Percentiles rank a stretch among this genome's conserved stretches.
Evolutionary conservation across 2,797 vertebrate genomes (phyloP).

Genomic region (Dendrocincla tyrannina): DNA sequence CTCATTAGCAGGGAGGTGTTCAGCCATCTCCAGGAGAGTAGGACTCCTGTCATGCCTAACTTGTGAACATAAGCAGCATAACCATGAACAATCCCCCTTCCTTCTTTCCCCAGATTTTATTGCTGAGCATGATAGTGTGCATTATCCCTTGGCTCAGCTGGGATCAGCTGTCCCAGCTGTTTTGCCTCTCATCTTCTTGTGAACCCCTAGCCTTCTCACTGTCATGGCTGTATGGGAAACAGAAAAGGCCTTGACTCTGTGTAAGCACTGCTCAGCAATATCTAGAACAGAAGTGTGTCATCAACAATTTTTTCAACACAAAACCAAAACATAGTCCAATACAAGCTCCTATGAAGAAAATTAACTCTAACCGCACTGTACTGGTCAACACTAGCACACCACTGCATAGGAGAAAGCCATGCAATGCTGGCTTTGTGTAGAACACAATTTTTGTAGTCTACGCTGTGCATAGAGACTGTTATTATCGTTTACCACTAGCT

Average conservation of each 20-base stretch:
- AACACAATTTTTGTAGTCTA: neutral
- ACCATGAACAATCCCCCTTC: accelerated
- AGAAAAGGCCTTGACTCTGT: neutral
- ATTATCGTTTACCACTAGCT: neutral
- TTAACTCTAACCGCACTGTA: neutral
- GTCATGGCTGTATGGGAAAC: neutral
- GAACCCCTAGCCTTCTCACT: accelerated
- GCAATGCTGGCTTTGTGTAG: neutral
- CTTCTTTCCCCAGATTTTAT: neutral
- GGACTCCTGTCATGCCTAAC: accelerated
- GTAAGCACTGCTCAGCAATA: neutral
- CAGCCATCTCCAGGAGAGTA: neutral
- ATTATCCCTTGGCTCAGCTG: neutral
- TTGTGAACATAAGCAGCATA: neutral
- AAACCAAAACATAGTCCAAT: neutral
- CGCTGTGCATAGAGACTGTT: neutral
- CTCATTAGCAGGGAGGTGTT: neutral
- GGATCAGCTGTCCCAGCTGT: neutral
- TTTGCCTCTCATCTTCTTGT: neutral
- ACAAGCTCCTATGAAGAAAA: neutral
- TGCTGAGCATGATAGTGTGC: neutral
- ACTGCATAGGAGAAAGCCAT: neutral
- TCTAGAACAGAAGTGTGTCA: neutral
- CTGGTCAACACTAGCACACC: neutral
- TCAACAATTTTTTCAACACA: neutral